Percentiles rank a stretch among this genome's conserved stretches.
phyloP scores from a whole-genome alignment of 2,797 vertebrate genomes.

The Synaphobranchus kaupii region DNA sequence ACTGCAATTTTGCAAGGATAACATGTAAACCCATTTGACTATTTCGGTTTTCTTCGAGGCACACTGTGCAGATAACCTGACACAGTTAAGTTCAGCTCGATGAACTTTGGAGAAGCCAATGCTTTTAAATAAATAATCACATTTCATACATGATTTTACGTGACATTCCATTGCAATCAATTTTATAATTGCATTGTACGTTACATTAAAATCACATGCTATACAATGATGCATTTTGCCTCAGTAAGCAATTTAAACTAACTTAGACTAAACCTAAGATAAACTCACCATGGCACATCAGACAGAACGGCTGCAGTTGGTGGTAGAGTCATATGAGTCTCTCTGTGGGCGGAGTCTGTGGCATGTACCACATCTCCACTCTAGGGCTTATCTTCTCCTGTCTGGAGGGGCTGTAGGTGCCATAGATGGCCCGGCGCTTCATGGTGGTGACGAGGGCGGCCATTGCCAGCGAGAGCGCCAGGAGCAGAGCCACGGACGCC shows the following conservation, averaged over 20 bases:
- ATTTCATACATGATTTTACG: too few species aligned
- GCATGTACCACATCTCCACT: conserved; percentile 90
- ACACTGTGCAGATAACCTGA: neutral
- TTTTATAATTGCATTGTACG: too few species aligned
- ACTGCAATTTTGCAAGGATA: neutral
- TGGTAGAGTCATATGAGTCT: conserved; percentile 77
- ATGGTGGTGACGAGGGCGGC: conserved; percentile 69
- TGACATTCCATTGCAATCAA: too few species aligned
- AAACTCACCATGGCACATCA: neutral
- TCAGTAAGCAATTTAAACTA: too few species aligned
- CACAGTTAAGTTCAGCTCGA: neutral
- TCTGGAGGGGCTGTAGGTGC: conserved; percentile 88
- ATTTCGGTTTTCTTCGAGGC: neutral
- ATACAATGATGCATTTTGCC: too few species aligned
- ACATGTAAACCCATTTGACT: neutral
- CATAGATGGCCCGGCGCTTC: conserved; percentile 81
- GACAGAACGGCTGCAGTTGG: neutral
- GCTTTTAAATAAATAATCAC: too few species aligned
- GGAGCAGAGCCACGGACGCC: conserved; percentile 71
- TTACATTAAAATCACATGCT: too few species aligned
- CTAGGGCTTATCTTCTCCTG: conserved; percentile 91
- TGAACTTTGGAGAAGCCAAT: too few species aligned
- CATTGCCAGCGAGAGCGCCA: conserved; percentile 72
- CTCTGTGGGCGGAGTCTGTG: conserved; percentile 81
- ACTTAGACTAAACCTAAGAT: neutral